These are phyloP conservation scores for Latheticus oryzae DNA, from an alignment of 2,888 invertebrate species.

Conservation along the genomic window DNA sequence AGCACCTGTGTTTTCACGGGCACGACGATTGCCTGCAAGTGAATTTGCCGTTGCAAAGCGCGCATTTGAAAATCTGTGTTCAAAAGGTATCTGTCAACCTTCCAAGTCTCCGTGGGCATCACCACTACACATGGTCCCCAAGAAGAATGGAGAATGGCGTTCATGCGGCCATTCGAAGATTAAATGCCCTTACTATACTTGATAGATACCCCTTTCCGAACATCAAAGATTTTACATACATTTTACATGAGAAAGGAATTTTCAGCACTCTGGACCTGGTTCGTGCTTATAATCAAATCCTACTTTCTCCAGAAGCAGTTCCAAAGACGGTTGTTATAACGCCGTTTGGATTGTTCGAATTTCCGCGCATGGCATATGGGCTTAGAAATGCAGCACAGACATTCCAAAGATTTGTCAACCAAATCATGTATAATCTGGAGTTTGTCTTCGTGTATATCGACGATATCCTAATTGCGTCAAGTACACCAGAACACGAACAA, in stretches of 20 bases:
- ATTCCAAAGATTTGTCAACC: slow-evolving; percentile 61
- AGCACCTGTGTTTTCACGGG: too few relatives aligned
- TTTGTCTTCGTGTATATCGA: slow-evolving; percentile 58
- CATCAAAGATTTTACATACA: slow-evolving; percentile 56
- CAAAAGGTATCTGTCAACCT: background rate
- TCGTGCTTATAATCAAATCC: slow-evolving; percentile 61
- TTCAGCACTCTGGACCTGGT: slow-evolving; percentile 56
- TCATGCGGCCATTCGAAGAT: slow-evolving; percentile 60
- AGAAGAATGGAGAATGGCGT: slow-evolving; percentile 51
- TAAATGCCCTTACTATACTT: slow-evolving; percentile 44
- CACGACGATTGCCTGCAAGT: too few relatives aligned
- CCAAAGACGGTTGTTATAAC: slow-evolving; percentile 50
- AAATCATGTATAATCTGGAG: slow-evolving; percentile 51
- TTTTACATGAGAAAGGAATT: slow-evolving; percentile 49
- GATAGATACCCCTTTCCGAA: slow-evolving; percentile 52
- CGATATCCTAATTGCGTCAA: slow-evolving; percentile 53
- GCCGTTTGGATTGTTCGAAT: slow-evolving; percentile 54
- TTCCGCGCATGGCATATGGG: slow-evolving; percentile 57
- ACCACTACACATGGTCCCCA: slow-evolving; percentile 34
- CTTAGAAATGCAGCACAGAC: slow-evolving; percentile 62
- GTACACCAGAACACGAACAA: slow-evolving; percentile 44
- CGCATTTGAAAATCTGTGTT: background rate
- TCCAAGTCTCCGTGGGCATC: background rate
- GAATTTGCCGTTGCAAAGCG: too few relatives aligned
- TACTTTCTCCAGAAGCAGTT: slow-evolving; percentile 48